Evolutionary conservation across 2,888 invertebrate genomes (phyloP), one percentile per base, ranked within the genome.

Genomic region (Protophormia terraenovae): DNA sequence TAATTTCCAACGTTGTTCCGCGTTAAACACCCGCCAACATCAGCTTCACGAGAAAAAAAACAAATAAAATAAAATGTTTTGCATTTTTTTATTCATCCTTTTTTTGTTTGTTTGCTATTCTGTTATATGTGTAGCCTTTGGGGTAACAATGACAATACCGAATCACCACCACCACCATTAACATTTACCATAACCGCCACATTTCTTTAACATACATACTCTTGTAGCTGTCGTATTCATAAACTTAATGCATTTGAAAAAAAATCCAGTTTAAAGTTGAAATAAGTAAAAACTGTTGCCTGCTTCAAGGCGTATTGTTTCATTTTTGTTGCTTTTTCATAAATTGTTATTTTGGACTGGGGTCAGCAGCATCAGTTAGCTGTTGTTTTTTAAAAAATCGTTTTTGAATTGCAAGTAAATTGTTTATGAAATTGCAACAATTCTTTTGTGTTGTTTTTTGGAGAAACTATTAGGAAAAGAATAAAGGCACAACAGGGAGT

Each of bases 391-490:
- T 27, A 19, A 64, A 67, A 58, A 75, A 62, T 27, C 47, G 53
- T 60, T 72, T 64, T 81, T 77, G 73, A 84, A 87, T 84, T 84
- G 86, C 84, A 83, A 82, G 88, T 88, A 91, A 90, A 90, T 91
- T 91, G 90, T 90, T 90, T 90, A 90, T 90, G 89, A 91, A 91
- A 90, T 90, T 89, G 89, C 89, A 89, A 88, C 41, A 38, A 27
- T 76, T 83, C n/a, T n/a, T 76, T 69, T 47, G 12, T 32, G 22
- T 35, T 16, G 14, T 1, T 19, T 67, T 66, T 50, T 50, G 27
- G n/a, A 14, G 6, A 32, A n/a, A 10, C 19, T 19, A 29, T 14
- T 19, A 10, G 19, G 19, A 19, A 38, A 14, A 22, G 16, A 6
- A 10, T n/a, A 32, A 62, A 22, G 12, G 41, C n/a, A n/a, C 41